Percentiles rank a stretch among this genome's conserved stretches.
phyloP scores from a whole-genome alignment of 2,113 vertebrate species.

The Melanostigma gelatinosum region DNA sequence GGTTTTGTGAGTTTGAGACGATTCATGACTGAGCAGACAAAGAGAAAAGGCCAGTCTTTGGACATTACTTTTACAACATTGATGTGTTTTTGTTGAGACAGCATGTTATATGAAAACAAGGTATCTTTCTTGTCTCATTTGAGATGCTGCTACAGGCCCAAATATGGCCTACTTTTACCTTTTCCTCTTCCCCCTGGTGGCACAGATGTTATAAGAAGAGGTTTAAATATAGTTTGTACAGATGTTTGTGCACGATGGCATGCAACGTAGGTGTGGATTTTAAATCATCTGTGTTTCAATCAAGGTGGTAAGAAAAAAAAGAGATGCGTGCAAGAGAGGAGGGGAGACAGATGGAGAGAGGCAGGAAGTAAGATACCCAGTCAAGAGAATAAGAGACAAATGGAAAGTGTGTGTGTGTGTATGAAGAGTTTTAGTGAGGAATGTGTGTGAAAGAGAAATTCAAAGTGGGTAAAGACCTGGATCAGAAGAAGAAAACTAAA shows the following conservation, averaged over 20 bases:
- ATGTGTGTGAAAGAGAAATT: constrained; percentile 21
- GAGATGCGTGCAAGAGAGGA: constrained; percentile 14
- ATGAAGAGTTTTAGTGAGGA: constrained; percentile 4
- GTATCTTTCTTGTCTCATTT: constrained; percentile 57
- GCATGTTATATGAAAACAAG: constrained; percentile 53
- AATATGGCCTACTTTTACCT: constrained; percentile 78
- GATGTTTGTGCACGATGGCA: constrained; percentile 62
- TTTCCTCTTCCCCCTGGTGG: constrained; percentile 60
- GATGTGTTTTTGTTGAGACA: constrained; percentile 62
- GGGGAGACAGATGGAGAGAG: constrained; percentile 23
- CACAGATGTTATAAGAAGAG: constrained; percentile 63
- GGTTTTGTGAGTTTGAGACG: constrained; percentile 12
- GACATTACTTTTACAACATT: constrained; percentile 19
- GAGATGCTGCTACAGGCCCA: constrained; percentile 70
- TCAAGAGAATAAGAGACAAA: constrained; percentile 34
- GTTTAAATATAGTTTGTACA: constrained; percentile 78
- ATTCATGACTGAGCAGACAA: constrained; percentile 4
- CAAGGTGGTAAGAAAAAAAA: constrained; percentile 36
- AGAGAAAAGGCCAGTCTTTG: constrained; percentile 10
- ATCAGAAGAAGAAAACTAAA: not conserved
- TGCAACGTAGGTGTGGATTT: constrained; percentile 57
- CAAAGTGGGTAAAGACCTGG: constrained; percentile 8
- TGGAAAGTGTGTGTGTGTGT: constrained; percentile 1
- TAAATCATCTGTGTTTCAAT: constrained; percentile 54
- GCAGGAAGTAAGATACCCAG: constrained; percentile 17